Evolutionary conservation across 2,888 invertebrate genomes (phyloP), one percentile per base, ranked within the genome.

Genomic region (Tetanocera ferruginea): DNA sequence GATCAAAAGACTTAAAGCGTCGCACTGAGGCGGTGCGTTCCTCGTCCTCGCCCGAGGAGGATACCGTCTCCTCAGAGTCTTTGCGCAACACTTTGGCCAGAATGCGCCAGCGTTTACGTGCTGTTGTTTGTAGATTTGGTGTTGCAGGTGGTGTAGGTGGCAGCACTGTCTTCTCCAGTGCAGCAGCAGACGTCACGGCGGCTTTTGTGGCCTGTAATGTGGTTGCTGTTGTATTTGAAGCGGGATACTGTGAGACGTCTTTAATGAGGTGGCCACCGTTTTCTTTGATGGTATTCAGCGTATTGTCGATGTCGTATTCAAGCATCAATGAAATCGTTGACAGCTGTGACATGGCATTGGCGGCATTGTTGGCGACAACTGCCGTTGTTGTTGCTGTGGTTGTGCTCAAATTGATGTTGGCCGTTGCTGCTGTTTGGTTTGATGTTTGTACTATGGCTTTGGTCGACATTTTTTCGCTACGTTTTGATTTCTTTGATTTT

Each of bases 81-180:
- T 88, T 89, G 80, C 89, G 89, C 82, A 94, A 87, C 64, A 93
- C 94, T 82, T 93, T 92, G 76, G 94, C 94, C 83, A 94, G 90
- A 69, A 94, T 92, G 80, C 92, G 92, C 94, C 94, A 94, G 83
- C 94, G 92, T 86, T 92, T 91, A 80, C 93, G 91, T 28, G 94
- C 94, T 81, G 91, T 91, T 85, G 86, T 89, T 64, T 85, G 86
- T 67, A 86, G 80, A 79, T 85, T 86, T 62, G 86, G 86, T 60
- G 89, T 88, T 76, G 87, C 86, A 57, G 87, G 88, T 3, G 89
- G 88, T n/a, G 88, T 87, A 69, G 87, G 87, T 70, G 85, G 87
- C 83, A 84, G 83, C 80, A 82, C 81, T 62, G 82, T 60, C 75
- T 69, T 78, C 70, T 77, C 74, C 57, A 70, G 60, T 62, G 37